These are phyloP conservation scores for Gari tellinella DNA, from an alignment of 2,888 invertebrate genomes.

Conservation along the genomic window DNA sequence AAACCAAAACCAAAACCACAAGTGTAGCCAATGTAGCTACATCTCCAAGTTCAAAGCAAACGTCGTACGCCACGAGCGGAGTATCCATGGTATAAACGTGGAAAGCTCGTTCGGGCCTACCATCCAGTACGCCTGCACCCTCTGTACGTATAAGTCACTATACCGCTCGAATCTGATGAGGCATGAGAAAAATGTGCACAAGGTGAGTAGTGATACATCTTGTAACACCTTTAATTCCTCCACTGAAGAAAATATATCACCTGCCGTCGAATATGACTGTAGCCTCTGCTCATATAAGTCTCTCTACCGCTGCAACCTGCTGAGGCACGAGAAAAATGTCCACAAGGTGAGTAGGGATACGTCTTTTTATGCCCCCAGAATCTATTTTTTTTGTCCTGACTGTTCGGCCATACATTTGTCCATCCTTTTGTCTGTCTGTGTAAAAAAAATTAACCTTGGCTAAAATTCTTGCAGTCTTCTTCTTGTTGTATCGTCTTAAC, in stretches of 20 bases:
- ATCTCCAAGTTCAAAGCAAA: conserved; percentile 39
- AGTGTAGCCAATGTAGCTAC: conserved; percentile 36
- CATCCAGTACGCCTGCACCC: conserved; percentile 31
- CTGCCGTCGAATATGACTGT: conserved; percentile 28
- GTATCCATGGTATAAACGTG: conserved; percentile 23
- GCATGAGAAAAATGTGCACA: conserved; percentile 45
- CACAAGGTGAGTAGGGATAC: conserved; percentile 27
- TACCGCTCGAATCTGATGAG: conserved; percentile 38
- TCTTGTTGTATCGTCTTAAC: too few species aligned
- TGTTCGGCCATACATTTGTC: too few species aligned
- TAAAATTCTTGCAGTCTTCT: too few species aligned
- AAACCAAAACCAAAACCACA: conserved; percentile 23
- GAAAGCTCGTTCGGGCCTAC: conserved; percentile 10
- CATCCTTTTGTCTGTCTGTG: too few species aligned
- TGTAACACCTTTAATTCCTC: too few species aligned
- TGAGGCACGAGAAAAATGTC: conserved; percentile 41
- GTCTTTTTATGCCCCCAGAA: too few species aligned
- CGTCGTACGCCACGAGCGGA: conserved; percentile 38
- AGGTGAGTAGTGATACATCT: conserved; percentile 14
- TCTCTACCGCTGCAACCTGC: conserved; percentile 31
- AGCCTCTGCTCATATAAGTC: conserved; percentile 35
- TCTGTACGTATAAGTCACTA: conserved; percentile 35
- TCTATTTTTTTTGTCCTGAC: too few species aligned
- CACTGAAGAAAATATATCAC: too few species aligned
- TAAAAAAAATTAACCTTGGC: too few species aligned